phyloP scores from a whole-genome alignment of 2,888 invertebrate genomes.

The Hybos culiciformis region DNA sequence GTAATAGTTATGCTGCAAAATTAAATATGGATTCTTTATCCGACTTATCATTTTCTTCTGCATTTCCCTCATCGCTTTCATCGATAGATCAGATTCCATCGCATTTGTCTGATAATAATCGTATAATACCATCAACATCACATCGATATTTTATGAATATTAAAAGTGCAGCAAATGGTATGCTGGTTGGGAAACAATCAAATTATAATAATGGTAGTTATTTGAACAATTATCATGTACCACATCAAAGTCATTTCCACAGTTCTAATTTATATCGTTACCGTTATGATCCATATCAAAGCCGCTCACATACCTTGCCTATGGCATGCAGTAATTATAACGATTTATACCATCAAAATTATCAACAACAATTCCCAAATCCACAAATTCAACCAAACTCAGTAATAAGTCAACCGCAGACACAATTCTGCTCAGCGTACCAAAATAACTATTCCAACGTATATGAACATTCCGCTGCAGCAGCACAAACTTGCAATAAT shows the following conservation, averaged over 20 bases:
- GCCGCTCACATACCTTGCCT: slow-evolving; percentile 19
- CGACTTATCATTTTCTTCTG: too few species aligned
- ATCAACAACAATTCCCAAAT: not conserved
- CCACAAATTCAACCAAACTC: not conserved
- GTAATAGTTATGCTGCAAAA: too few species aligned
- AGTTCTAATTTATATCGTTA: slow-evolving; percentile 24
- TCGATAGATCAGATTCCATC: too few species aligned
- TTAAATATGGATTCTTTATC: too few species aligned
- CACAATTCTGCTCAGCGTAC: not conserved
- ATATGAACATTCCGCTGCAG: not conserved
- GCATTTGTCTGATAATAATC: too few species aligned
- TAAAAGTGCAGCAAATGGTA: too few species aligned
- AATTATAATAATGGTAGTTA: not conserved
- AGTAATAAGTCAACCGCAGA: not conserved
- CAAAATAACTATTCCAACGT: not conserved
- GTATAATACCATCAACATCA: too few species aligned
- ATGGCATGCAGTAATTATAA: not conserved
- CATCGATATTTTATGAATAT: too few species aligned
- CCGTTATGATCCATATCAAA: slow-evolving; percentile 32
- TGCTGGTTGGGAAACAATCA: slow-evolving; percentile 1
- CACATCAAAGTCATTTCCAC: slow-evolving; percentile 12
- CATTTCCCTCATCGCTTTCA: too few species aligned
- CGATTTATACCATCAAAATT: not conserved
- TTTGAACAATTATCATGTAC: not conserved
- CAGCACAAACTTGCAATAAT: too few species aligned